Evolutionary conservation across 2,888 invertebrate species (phyloP).

Genomic region (Acanthosepion lycidas): DNA sequence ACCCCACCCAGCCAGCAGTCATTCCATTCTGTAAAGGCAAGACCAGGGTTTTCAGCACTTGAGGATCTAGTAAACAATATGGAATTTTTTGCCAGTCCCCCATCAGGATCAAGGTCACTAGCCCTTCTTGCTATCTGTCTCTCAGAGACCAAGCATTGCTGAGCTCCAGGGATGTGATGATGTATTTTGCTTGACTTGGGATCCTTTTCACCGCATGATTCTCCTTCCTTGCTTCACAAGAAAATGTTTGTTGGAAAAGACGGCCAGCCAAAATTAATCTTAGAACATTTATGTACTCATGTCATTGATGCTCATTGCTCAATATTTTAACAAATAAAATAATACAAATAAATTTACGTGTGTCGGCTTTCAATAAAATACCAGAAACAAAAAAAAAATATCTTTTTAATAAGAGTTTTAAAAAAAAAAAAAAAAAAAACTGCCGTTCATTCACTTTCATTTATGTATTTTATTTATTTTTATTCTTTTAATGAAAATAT

Average conservation of each 20-base stretch:
- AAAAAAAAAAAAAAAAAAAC: neutral
- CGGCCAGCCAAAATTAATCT: neutral
- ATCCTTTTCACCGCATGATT: neutral
- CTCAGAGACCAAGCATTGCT: neutral
- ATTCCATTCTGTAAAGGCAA: neutral
- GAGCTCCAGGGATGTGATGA: neutral
- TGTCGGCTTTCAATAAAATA: neutral
- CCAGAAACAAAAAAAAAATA: neutral
- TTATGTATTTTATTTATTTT: neutral
- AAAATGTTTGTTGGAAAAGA: neutral
- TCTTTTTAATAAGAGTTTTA: neutral
- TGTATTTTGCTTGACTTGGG: neutral
- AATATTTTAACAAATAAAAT: neutral
- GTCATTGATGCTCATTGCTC: neutral
- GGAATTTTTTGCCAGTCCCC: neutral
- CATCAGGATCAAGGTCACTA: neutral
- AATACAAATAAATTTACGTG: neutral
- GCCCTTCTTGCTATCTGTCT: neutral
- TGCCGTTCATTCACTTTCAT: neutral
- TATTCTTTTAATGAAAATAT: neutral
- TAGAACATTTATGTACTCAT: neutral
- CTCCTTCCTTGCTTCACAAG: neutral
- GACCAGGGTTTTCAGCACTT: slow-evolving; percentile 9
- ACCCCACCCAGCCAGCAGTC: neutral
- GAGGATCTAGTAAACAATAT: slow-evolving; percentile 33